A percentile compares a stretch with the other conserved stretches of the same genome.
phyloP scores from a whole-genome alignment of 2,113 vertebrate genomes.

The Dicaeum eximium region DNA sequence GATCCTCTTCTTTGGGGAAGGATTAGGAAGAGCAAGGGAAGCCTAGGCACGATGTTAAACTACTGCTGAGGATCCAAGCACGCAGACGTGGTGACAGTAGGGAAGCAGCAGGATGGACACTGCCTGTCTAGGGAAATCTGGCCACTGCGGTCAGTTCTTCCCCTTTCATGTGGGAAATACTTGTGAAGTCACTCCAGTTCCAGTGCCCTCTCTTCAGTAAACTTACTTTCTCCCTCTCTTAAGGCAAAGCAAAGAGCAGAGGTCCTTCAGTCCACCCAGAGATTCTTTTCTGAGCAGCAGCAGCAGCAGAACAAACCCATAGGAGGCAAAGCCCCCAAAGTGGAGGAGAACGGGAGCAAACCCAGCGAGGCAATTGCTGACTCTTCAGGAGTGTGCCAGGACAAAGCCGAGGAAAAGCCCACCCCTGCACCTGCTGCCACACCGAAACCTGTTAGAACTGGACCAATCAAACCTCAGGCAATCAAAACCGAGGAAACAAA shows the following conservation, averaged over 20 bases:
- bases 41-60: neutral
- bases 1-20: neutral
- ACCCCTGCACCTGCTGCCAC: conserved; percentile 67
- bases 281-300: conserved; percentile 97
- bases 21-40: neutral
- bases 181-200: neutral
- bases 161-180: neutral
- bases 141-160: neutral
- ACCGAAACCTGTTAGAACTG: conserved; percentile 93
- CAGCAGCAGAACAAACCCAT: conserved; percentile 87
- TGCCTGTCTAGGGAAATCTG: neutral
- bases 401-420: conserved; percentile 82
- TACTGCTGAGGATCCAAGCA: neutral
- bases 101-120: neutral
- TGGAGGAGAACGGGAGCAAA: conserved; percentile 80
- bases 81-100: neutral
- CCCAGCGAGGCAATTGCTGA: conserved; percentile 74
- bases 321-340: conserved; percentile 82
- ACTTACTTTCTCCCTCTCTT: conserved; percentile 29
- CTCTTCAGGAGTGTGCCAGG: conserved; percentile 77
- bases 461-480: conserved; percentile 98
- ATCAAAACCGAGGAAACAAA: conserved; percentile 98
- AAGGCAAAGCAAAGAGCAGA: conserved; percentile 98
- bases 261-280: conserved; percentile 97
- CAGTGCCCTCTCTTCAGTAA: neutral